Evolutionary conservation across 1,140 invertebrate genomes (phyloP), one percentile per base, ranked within the genome.

Genomic region (Brachionus rotundiformis): DNA sequence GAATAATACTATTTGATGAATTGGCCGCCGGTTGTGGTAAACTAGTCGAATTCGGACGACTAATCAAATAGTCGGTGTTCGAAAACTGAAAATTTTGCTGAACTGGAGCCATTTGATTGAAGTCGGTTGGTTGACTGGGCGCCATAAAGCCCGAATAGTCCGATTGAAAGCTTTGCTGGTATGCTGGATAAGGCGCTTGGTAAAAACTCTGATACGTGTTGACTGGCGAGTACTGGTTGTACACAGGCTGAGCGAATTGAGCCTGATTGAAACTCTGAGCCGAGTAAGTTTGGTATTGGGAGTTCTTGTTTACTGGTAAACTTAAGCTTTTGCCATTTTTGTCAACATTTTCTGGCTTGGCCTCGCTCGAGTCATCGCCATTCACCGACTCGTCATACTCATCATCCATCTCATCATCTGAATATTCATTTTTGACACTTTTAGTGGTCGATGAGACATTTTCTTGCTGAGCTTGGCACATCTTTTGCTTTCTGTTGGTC

Each of bases 361-460:
- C 47, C 11, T 79, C 47, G 25, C 23, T 79, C 13, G 76, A 54
- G 4, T 79, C 76, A 19, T 79, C 54, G 8, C 31, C 47, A 63
- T 79, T 49, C 10, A 79, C 25, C 25, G 47, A 54, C 10, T 79
- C 76, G 8, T 63, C 76, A 6, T 54, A 54, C 19, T 79, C 76
- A 0, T 54, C 47, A 3, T 63, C 68, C 68, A 73, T 79, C 23
- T 79, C 76, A 25, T 79, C 76, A 33, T 79, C 76, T 0, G 76
- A 79, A 63, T 79, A 79, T 6, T 79, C 76, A 13, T 59, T 79
- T 41, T 79, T 79, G 6, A 54, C 29, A 54, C 36, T 79, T 39
- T 54, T 59, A 1, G 76, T 79, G 3, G 76, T 79, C 41, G 73
- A 76, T 25, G 73, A 47, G 7, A 76, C 73, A 16, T 76, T 76